Evolutionary conservation across 2,888 invertebrate species (phyloP).

Genomic region (Mythimna pallens): DNA sequence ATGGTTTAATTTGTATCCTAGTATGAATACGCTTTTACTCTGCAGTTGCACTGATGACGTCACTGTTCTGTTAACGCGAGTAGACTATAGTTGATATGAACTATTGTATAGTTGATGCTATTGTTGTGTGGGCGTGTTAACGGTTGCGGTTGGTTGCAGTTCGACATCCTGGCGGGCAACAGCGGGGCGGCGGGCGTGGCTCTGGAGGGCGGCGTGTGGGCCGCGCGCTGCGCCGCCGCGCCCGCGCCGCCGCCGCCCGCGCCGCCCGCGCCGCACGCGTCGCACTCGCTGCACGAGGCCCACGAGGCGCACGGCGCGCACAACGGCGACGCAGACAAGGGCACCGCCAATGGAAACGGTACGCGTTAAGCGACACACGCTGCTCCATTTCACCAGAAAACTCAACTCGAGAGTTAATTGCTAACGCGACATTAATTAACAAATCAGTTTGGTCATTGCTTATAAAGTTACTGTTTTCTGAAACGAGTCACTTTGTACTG

Average conservation of each 20-base stretch:
- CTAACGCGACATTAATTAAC: too few species aligned
- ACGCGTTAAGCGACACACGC: neutral
- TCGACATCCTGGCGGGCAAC: constrained; percentile 76
- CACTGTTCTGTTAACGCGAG: too few species aligned
- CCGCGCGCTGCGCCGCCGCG: constrained; percentile 68
- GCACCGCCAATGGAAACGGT: constrained; percentile 63
- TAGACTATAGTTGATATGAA: too few species aligned
- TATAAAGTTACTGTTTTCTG: too few species aligned
- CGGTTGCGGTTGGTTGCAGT: constrained; percentile 34
- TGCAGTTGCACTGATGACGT: too few species aligned
- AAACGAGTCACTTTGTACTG: too few species aligned
- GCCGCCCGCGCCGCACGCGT: constrained; percentile 39
- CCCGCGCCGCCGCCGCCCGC: constrained; percentile 62
- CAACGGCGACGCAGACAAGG: constrained; percentile 47
- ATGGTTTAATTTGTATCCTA: too few species aligned
- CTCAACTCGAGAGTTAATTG: neutral
- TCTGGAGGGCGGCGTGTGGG: constrained; percentile 72
- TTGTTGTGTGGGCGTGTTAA: neutral
- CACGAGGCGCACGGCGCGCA: constrained; percentile 23
- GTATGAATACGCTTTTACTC: too few species aligned
- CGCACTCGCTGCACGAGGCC: constrained; percentile 51
- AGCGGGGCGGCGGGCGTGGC: constrained; percentile 67
- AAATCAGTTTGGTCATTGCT: too few species aligned
- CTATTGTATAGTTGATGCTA: too few species aligned
- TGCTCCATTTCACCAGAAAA: neutral